Conservation (phyloP, 2,888 invertebrate species). For the Dichetophora obliterata region DNA sequence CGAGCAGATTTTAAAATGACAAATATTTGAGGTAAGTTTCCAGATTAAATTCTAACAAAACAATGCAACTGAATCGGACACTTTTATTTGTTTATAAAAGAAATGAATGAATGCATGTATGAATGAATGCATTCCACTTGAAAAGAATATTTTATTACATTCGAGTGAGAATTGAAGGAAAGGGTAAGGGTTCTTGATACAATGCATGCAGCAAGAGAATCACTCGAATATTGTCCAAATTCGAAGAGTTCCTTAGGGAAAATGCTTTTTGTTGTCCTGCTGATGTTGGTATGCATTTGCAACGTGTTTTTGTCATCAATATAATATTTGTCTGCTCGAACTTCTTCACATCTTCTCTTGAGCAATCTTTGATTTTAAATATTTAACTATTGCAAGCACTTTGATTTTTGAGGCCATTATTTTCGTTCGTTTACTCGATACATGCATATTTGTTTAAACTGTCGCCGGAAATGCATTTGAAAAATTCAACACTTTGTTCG, state of each 20-base stretch:
- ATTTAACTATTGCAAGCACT: not conserved
- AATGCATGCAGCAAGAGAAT: no score
- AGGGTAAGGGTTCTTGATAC: no score
- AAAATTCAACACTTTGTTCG: not conserved
- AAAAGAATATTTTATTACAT: not conserved
- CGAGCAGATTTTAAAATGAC: conserved; percentile 1
- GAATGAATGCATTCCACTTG: not conserved
- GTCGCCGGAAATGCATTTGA: not conserved
- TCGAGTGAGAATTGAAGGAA: not conserved
- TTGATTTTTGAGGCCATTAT: not conserved
- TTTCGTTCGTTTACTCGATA: not conserved
- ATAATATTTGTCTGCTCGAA: no score
- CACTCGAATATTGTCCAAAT: no score
- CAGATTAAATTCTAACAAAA: conserved; percentile 24
- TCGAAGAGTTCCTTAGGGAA: no score
- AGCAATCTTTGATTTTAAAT: not conserved
- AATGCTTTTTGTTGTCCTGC: no score
- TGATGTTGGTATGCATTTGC: no score
- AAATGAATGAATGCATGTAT: conserved; percentile 6
- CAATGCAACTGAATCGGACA: conserved; percentile 17
- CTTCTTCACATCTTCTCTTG: no score
- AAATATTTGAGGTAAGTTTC: conserved; percentile 33
- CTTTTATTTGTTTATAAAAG: conserved; percentile 27
- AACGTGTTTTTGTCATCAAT: no score
- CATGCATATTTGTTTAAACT: not conserved